Conservation (phyloP, 2,113 vertebrate species). For the Mesembrinibis cayennensis region DNA sequence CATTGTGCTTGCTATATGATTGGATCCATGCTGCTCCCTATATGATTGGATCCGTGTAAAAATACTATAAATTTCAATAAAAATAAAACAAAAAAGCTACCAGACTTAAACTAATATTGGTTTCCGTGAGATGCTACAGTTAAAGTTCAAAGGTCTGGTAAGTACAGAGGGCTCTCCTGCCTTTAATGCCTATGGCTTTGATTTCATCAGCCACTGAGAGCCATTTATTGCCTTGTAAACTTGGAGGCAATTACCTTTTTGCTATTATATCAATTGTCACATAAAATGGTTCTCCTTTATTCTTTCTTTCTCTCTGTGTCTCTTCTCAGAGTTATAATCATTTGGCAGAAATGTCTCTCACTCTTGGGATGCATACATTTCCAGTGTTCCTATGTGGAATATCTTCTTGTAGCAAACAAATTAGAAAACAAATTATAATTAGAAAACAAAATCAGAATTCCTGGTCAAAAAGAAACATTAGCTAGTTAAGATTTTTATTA, state of each 20-base stretch:
- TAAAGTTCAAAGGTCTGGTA: conserved; percentile 6
- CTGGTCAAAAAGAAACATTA: neutral
- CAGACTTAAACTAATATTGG: neutral
- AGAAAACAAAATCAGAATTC: neutral
- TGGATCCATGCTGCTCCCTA: neutral
- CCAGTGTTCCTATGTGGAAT: neutral
- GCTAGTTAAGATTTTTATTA: neutral
- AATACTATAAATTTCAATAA: neutral
- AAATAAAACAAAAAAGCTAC: neutral
- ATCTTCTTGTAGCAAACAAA: neutral
- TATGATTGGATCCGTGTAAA: neutral
- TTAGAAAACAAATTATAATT: neutral
- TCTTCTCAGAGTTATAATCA: neutral
- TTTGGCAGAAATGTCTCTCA: neutral
- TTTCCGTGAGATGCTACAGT: neutral
- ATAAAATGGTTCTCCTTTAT: neutral
- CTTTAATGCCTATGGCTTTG: neutral
- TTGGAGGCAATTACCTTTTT: conserved; percentile 32
- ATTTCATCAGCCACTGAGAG: neutral
- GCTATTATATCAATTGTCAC: conserved; percentile 1
- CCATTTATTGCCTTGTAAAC: conserved; percentile 48
- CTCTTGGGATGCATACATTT: neutral
- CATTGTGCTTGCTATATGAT: neutral
- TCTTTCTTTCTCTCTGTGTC: neutral
- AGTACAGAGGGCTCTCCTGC: neutral